Evolutionary conservation across 2,888 invertebrate genomes (phyloP).

Genomic region (Dryococelus australis): DNA sequence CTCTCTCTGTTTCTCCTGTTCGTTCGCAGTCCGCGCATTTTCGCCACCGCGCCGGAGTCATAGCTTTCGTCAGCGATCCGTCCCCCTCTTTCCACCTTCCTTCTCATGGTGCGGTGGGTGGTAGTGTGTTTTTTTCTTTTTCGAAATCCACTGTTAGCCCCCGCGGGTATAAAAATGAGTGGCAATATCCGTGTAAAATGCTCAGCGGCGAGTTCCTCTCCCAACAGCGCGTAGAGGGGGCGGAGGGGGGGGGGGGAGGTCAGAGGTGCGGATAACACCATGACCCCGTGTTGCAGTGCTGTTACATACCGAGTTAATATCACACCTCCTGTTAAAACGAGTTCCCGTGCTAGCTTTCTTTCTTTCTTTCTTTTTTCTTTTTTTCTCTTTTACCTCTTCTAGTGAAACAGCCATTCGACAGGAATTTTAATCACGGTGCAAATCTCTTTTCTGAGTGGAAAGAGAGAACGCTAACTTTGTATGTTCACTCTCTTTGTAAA

Average conservation of each 20-base stretch:
- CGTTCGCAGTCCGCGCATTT: neutral
- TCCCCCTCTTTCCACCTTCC: neutral
- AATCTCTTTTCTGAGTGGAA: no score
- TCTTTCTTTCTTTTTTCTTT: neutral
- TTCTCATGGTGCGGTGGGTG: neutral
- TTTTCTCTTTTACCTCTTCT: neutral
- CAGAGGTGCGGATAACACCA: slow-evolving; percentile 3
- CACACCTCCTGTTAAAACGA: neutral
- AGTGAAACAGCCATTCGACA: neutral
- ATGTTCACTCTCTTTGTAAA: no score
- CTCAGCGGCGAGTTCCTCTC: neutral
- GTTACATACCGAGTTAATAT: neutral
- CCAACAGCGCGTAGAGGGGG: no score
- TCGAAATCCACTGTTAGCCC: neutral
- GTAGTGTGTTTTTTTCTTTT: no score
- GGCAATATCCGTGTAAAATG: neutral
- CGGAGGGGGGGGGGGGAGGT: neutral
- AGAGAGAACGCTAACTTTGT: no score
- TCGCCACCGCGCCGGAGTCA: neutral
- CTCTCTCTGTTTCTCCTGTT: neutral
- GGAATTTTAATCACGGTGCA: neutral
- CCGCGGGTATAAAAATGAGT: neutral
- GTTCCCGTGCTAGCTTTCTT: neutral
- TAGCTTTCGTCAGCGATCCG: neutral
- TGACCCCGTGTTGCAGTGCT: neutral